phyloP scores from a whole-genome alignment of 2,797 vertebrate genomes.

The Sphenodon punctatus region DNA sequence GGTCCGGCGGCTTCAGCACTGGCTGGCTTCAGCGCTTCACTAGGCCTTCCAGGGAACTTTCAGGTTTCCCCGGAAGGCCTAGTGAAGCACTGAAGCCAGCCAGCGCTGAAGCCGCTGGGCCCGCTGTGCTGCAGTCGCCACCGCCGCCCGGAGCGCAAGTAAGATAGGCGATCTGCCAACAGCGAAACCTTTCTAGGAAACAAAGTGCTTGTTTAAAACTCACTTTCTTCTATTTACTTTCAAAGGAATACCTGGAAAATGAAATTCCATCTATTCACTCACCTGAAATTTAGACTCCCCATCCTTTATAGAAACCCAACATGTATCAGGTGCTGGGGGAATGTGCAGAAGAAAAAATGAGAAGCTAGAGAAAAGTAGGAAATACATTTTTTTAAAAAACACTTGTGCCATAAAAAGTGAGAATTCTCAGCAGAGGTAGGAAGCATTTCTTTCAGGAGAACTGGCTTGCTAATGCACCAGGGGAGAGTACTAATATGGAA shows the following conservation, averaged over 20 bases:
- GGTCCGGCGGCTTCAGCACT: too few species aligned
- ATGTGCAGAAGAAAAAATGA: background rate
- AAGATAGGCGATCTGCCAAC: background rate
- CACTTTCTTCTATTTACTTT: background rate
- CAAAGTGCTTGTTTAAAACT: background rate
- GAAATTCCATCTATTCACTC: background rate
- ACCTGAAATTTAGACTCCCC: background rate
- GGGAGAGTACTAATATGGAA: background rate
- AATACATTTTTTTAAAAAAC: background rate
- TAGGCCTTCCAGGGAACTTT: too few species aligned
- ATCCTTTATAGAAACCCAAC: background rate
- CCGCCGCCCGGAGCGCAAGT: too few species aligned
- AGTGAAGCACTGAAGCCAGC: too few species aligned
- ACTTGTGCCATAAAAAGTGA: background rate
- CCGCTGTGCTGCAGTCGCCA: too few species aligned
- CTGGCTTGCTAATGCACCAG: background rate
- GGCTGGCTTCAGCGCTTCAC: too few species aligned
- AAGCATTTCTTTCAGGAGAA: background rate
- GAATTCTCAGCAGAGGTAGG: background rate
- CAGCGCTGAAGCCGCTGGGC: too few species aligned
- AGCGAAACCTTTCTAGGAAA: background rate
- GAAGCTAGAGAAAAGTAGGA: background rate
- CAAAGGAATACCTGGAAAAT: background rate
- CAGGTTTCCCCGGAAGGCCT: too few species aligned
- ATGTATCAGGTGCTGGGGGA: too few species aligned